A percentile compares a stretch with the other conserved stretches of the same genome.
Evolutionary conservation across 2,797 vertebrate species (phyloP).

Genomic region (Neostethus bicornis): DNA sequence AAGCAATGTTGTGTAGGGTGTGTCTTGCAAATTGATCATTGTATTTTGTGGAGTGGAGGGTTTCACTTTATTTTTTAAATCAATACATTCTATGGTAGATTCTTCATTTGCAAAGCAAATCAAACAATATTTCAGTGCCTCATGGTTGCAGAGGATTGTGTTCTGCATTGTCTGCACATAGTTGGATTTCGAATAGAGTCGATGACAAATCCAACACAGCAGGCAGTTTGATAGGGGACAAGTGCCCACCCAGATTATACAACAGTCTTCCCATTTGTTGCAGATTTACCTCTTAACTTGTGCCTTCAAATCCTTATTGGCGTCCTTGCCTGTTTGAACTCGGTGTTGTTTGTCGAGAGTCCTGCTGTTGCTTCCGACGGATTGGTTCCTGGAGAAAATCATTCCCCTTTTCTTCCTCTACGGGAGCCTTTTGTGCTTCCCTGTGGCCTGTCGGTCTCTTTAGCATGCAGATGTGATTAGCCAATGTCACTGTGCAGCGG

Average conservation of each 20-base stretch:
- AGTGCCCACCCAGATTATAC: constrained; percentile 29
- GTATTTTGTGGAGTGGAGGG: constrained; percentile 2
- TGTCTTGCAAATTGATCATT: neutral
- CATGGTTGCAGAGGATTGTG: constrained; percentile 16
- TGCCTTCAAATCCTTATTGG: constrained; percentile 13
- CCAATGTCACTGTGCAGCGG: constrained; percentile 60
- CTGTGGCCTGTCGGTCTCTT: constrained; percentile 43
- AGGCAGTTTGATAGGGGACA: constrained; percentile 35
- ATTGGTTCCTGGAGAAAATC: constrained; percentile 27
- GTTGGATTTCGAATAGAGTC: constrained; percentile 45
- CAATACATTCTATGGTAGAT: neutral
- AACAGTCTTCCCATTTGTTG: constrained; percentile 27
- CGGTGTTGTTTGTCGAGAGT: neutral
- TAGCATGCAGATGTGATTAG: constrained; percentile 80
- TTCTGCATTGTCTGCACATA: constrained; percentile 19
- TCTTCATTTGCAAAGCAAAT: constrained; percentile 10
- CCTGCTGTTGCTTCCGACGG: constrained; percentile 8
- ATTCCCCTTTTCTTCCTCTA: constrained; percentile 21
- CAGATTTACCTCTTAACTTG: constrained; percentile 29
- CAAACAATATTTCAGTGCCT: constrained; percentile 13
- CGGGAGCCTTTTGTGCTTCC: constrained; percentile 45
- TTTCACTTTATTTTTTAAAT: neutral
- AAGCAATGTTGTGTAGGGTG: constrained; percentile 7
- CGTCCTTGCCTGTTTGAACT: constrained; percentile 12
- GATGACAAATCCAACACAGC: constrained; percentile 43